Evolutionary conservation across 1,140 invertebrate genomes (phyloP), one percentile per base, ranked within the genome.

Genomic region (Eufriesea mexicana): DNA sequence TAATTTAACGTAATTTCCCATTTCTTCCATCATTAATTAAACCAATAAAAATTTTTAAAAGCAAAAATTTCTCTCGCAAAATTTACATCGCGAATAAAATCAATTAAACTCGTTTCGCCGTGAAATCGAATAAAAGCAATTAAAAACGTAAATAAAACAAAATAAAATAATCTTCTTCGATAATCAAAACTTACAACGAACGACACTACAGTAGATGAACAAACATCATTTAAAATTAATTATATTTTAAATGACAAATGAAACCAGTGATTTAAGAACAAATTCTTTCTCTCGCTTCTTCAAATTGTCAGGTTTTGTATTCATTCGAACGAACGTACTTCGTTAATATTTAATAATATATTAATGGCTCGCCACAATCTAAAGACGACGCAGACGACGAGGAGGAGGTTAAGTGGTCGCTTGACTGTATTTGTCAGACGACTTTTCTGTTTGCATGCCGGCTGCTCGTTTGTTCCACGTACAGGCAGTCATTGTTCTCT

Each of bases 331-430:
- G n/a, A 71, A 54, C 16, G 28, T 45, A 54, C 54, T 70, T 84
- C 47, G 62, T 84, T 89, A 90, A 89, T 89, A 85, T 87, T 89
- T 87, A 87, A 89, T 84, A 86, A 86, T 84, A 87, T 87, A 87
- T 89, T 89, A 89, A 90, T 89, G 84, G 81, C 57, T 54, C 47
- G 66, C 75, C 72, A 14, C 59, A 67, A 75, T 62, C 23, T 61
- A 83, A 84, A 87, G 84, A 67, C 79, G 47, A 74, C 45, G 45
- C 78, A 54, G 54, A 28, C 59, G 49, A 35, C 20, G 45, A 57
- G 64, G 64, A 80, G 47, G 54, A 72, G 70, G 71, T 76, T 76
- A 67, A 82, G 83, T 84, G 81, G 72, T 62, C 66, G 54, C 79
- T 74, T 61, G 61, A 75, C 73, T 79, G 70, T 81, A 79, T 67